Base-by-base conservation (phyloP, 2,888 invertebrate species). In the Melanophora roralis region DNA sequence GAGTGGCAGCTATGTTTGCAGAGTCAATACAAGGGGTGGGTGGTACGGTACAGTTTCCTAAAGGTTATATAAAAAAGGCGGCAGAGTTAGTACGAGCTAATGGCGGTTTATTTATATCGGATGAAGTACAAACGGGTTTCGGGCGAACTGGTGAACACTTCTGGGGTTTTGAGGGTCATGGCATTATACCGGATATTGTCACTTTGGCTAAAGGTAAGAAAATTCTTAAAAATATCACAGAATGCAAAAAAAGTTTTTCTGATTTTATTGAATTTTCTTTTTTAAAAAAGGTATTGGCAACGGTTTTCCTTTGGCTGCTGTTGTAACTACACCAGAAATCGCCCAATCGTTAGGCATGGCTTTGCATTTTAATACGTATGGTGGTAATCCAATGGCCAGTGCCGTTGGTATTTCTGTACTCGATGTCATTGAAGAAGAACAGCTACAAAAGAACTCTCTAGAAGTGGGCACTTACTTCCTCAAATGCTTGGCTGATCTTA, bases 1-100 rank as follows among this genome's bases (percentile, higher is more conserved):
- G 92, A 67, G 92, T 97, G 5, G 99, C 98, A 0, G 98, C 94
- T 5, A 94, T 98, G 89, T 95, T 98, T 88, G 97, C 96, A 0
- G 99, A 99, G 89, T 95, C 97, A 0, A 98, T 99, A 83, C 98
- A 98, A 91, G 99, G 99, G 14, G 96, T 98, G 7, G 98, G 98
- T 12, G 99, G 99, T 0, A 92, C 94, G 0, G 95, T 98, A 0
- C 99, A 99, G 89, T 98, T 93, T 87, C 97, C 99, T 0, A 96
- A 94, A 87, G 94, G 94, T 2, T 99, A 95, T 88, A 87, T 99
- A 12, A 95, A 94, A 86, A 93, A 93, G 85, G 97, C 96, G 0
- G 94, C 94, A 82, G 93, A 95, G 23, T 88, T 95, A 51, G 93
- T 98, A 0, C 93, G 94, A 82, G 91, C 93, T 53, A 93, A 94